Evolutionary conservation across 2,113 vertebrate species (phyloP).

Genomic region (Amphilophus citrinellus): DNA sequence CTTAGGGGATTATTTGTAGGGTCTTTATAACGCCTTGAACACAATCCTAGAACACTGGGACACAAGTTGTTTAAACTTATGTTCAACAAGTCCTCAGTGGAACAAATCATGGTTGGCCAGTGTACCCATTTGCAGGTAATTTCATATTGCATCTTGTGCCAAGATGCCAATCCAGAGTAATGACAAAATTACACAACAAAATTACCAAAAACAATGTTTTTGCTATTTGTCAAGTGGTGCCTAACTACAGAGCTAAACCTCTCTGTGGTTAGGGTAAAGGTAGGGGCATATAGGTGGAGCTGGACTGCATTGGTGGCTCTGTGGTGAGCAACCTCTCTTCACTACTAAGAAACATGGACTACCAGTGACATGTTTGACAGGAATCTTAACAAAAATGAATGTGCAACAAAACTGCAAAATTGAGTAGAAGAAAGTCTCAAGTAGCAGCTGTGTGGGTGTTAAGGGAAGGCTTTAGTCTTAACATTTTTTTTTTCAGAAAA

Average conservation of each 20-base stretch:
- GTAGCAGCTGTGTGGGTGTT: neutral
- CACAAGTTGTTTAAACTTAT: neutral
- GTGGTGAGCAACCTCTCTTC: neutral
- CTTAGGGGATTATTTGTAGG: no score
- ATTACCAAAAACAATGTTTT: no score
- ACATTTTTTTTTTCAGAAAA: neutral
- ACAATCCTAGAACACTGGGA: neutral
- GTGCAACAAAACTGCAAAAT: neutral
- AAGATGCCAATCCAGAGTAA: no score
- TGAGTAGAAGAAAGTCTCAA: neutral
- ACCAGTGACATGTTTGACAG: neutral
- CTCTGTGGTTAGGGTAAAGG: neutral
- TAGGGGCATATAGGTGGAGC: neutral
- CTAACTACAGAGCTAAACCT: no score
- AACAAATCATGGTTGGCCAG: conserved; percentile 11
- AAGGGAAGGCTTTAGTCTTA: neutral
- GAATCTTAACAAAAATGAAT: neutral
- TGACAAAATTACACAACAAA: no score
- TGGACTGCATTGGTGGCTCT: neutral
- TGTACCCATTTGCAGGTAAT: neutral
- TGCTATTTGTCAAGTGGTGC: no score
- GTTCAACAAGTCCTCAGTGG: neutral
- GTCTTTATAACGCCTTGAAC: no score
- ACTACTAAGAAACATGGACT: neutral
- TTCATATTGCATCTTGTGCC: neutral